These are phyloP conservation scores for Rhabdophis nuchalis DNA, from an alignment of 2,797 vertebrate species.

Conservation along the genomic window DNA sequence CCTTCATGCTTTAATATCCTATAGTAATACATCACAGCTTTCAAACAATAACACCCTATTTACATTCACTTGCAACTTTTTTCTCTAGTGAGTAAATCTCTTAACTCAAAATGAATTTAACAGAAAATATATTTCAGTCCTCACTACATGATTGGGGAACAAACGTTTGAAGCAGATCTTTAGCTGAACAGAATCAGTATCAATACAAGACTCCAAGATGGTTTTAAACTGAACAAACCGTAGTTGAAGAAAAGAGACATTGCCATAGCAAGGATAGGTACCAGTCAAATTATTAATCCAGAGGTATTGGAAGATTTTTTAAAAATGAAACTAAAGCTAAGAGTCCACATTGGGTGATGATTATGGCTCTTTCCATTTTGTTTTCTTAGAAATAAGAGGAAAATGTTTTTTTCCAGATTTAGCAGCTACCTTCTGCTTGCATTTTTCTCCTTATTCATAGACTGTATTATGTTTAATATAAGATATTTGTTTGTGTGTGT, in stretches of 20 bases:
- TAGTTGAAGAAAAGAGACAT: background rate
- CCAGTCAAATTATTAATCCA: background rate
- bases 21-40: conserved; percentile 63
- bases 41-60: conserved; percentile 44
- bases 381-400: background rate
- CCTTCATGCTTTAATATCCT: conserved; percentile 57
- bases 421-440: background rate
- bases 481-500: background rate
- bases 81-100: conserved; percentile 41
- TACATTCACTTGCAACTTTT: conserved; percentile 36
- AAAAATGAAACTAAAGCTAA: background rate
- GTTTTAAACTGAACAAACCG: conserved; percentile 2
- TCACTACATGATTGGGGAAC: conserved; percentile 30
- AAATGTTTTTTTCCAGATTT: background rate
- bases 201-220: background rate
- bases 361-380: background rate
- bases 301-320: background rate
- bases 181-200: conserved; percentile 8
- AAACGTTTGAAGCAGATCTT: conserved; percentile 26
- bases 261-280: background rate
- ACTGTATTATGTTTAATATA: background rate
- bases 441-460: background rate
- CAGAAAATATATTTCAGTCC: conserved; percentile 17
- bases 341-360: background rate
- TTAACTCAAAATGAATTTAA: conserved; percentile 36